Conservation (phyloP, 1,140 invertebrate species). For the Drosophila kohkoa region DNA sequence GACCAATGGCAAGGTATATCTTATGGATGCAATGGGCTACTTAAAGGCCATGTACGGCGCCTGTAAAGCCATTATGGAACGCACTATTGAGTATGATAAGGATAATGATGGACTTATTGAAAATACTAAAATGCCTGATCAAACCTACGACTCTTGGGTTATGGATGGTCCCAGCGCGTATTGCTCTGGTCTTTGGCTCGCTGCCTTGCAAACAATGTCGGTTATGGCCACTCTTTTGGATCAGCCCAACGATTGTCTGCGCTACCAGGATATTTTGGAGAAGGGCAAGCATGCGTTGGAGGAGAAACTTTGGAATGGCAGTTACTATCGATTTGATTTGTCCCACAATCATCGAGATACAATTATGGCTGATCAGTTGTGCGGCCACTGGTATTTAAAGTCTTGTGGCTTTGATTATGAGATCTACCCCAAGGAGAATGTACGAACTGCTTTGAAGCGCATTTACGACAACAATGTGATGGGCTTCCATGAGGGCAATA, state of each 20-base stretch:
- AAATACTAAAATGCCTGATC: constrained; percentile 95
- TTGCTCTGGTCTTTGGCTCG: constrained; percentile 96
- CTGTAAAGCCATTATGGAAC: constrained; percentile 87
- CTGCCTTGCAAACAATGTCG: constrained; percentile 89
- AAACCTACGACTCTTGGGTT: constrained; percentile 97
- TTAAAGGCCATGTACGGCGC: constrained; percentile 87
- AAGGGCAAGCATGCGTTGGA: constrained; percentile 91
- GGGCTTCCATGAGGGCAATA: constrained; percentile 90
- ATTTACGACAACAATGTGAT: constrained; percentile 95
- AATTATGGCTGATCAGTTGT: constrained; percentile 97
- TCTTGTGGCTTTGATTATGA: constrained; percentile 88
- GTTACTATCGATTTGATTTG: constrained; percentile 94
- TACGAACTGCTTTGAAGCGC: constrained; percentile 89
- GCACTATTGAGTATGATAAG: constrained; percentile 89
- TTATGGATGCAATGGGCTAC: constrained; percentile 86
- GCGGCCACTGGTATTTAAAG: constrained; percentile 94
- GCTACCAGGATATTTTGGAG: constrained; percentile 89
- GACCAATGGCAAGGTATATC: constrained; percentile 82
- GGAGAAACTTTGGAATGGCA: constrained; percentile 95
- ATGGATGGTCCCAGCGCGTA: constrained; percentile 96
- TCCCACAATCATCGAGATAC: constrained; percentile 87
- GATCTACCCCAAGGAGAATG: constrained; percentile 90
- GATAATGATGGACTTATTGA: constrained; percentile 96
- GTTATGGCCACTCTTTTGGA: constrained; percentile 91
- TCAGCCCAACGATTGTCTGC: constrained; percentile 85